phyloP scores from a whole-genome alignment of 1,140 invertebrate species.

The Anagrus nilaparvatae region DNA sequence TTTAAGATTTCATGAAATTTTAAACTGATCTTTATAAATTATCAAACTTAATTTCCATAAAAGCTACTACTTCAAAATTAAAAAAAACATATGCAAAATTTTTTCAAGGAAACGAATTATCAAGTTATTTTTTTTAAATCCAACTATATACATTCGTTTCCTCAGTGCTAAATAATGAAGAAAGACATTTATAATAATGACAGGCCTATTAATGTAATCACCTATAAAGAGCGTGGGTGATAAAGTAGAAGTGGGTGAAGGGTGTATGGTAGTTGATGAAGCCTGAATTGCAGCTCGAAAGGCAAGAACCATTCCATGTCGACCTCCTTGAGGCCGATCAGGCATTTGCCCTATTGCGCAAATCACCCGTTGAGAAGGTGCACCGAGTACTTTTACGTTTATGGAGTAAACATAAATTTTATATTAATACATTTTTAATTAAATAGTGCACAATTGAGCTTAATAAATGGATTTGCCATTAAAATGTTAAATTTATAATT shows the following conservation, averaged over 20 bases:
- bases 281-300: constrained; percentile 44
- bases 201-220: constrained; percentile 38
- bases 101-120: neutral
- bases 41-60: too few species aligned
- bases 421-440: neutral
- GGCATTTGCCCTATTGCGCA: constrained; percentile 52
- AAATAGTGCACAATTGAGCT: neutral
- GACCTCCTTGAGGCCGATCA: constrained; percentile 54
- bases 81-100: too few species aligned
- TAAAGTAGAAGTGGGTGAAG: constrained; percentile 49
- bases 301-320: constrained; percentile 59
- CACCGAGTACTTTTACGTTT: neutral
- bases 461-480: neutral
- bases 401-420: neutral
- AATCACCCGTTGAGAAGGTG: constrained; percentile 28
- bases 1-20: too few species aligned
- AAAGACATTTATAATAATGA: constrained; percentile 34
- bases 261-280: constrained; percentile 44
- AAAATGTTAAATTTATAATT: neutral
- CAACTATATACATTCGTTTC: neutral
- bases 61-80: too few species aligned
- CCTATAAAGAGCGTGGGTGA: constrained; percentile 43
- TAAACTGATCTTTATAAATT: too few species aligned
- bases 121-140: neutral
- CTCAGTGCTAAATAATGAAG: constrained; percentile 18